phyloP scores from a whole-genome alignment of 2,797 vertebrate genomes.

The Mormyrops attenuatus region DNA sequence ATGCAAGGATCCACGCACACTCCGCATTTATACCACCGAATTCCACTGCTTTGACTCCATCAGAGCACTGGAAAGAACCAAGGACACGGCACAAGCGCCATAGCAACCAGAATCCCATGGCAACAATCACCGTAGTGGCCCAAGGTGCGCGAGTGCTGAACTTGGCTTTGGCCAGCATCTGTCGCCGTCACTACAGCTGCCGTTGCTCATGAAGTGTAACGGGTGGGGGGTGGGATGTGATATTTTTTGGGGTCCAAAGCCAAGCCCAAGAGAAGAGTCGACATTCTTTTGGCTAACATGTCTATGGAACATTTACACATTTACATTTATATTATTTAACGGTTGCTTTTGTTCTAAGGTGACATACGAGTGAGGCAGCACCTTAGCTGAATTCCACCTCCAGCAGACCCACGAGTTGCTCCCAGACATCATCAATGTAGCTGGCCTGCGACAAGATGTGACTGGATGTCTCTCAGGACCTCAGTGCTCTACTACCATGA shows the following conservation, averaged over 20 bases:
- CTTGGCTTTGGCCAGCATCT: constrained; percentile 38
- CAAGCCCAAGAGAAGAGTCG: constrained; percentile 35
- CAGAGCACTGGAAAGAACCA: background rate
- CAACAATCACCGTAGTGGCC: constrained; percentile 20
- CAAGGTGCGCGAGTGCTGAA: constrained; percentile 3
- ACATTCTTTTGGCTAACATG: constrained; percentile 40
- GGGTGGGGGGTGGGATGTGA: constrained; percentile 22
- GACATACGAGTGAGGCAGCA: background rate
- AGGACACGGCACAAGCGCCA: background rate
- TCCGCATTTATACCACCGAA: background rate
- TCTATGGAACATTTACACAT: background rate
- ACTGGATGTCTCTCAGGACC: background rate
- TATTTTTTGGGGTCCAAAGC: constrained; percentile 39
- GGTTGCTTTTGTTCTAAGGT: background rate
- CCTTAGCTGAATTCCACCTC: background rate
- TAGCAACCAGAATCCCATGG: background rate
- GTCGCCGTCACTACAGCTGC: constrained; percentile 53
- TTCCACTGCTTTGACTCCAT: background rate
- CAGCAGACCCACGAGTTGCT: background rate
- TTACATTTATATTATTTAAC: background rate
- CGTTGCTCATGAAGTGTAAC: constrained; percentile 37
- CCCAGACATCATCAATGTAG: background rate
- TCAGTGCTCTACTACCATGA: background rate
- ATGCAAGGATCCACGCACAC: background rate
- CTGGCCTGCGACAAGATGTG: background rate